Evolutionary conservation across 2,888 invertebrate species (phyloP), one percentile per base, ranked within the genome.

Genomic region (Drosophila robusta): DNA sequence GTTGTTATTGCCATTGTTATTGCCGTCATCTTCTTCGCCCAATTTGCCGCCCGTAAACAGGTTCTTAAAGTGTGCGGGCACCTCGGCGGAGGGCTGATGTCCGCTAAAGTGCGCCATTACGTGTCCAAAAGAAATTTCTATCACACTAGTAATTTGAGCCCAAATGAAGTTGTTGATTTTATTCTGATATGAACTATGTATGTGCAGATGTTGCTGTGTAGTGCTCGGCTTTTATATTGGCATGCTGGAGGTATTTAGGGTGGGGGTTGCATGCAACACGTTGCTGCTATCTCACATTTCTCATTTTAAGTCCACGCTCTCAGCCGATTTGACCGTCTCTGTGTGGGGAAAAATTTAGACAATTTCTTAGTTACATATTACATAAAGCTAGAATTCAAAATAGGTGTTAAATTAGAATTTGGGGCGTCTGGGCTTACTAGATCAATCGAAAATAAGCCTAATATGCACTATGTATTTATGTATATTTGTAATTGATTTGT

Each of bases 61-160:
- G 68, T 91, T 82, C 70, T 90, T 89, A 72, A 92, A 91, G 66
- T 90, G 81, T 14, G 85, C 74, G 14, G 90, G 87, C 70, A 85
- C 82, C 66, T 73, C 76, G 24, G 71, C 63, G 24, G 78, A 44
- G 4, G 56, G 49, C 44, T 70, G 82, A 29, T 78, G 76, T 51
- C 85, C 89, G 58, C 81, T 89, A 34, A 47, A 87, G 66, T 85
- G 85, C 12, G 87, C 87, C 83, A 83, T 82, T n/a, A 16, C 39
- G 44, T 46, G 41, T 45, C 42, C 52, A 14, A 65, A 58, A 50
- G 14, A 7, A 47, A 8, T 18, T 39, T 3, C 14, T 52, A 45
- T 57, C 18, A 14, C 44, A 69, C 54, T 34, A 18, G 36, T 36
- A 76, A 65, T 76, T 73, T 71, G 11, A 51, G 46, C 22, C 29